phyloP scores from a whole-genome alignment of 2,888 invertebrate species.

The Drosophila leonis region DNA sequence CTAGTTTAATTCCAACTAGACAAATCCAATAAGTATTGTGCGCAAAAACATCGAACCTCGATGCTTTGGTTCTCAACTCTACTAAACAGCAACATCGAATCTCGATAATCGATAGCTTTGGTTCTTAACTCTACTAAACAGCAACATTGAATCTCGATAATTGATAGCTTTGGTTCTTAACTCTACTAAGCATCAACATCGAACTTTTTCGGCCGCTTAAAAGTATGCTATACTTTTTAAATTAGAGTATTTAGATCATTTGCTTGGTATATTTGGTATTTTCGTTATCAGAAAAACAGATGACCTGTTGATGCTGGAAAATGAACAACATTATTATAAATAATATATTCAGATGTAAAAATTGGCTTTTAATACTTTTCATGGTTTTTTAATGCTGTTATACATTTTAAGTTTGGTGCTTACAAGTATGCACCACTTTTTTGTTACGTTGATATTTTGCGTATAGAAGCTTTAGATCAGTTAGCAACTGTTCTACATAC shows the following conservation, averaged over 20 bases:
- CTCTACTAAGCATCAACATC: background rate
- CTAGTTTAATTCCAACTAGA: too few relatives aligned
- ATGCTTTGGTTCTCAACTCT: background rate
- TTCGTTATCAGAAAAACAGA: too few relatives aligned
- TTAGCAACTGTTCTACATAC: background rate
- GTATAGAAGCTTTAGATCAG: background rate
- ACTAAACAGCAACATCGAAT: background rate
- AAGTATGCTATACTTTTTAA: background rate
- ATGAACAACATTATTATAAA: background rate
- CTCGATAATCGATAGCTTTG: background rate
- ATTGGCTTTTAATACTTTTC: too few relatives aligned
- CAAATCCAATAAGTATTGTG: background rate
- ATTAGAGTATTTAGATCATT: background rate
- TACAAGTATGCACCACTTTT: constrained; percentile 19
- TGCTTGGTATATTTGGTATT: background rate
- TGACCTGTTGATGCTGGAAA: background rate
- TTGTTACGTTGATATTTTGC: rapidly evolving
- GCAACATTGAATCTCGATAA: background rate
- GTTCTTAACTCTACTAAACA: background rate
- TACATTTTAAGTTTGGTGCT: background rate
- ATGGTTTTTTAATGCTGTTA: background rate
- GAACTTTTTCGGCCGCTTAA: background rate
- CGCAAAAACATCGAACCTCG: background rate
- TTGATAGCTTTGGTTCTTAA: background rate
- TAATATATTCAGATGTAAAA: too few relatives aligned